Percentiles rank a stretch among this genome's conserved stretches.
Conservation (phyloP, 2,113 vertebrate species). For the Actinemys pallida region DNA sequence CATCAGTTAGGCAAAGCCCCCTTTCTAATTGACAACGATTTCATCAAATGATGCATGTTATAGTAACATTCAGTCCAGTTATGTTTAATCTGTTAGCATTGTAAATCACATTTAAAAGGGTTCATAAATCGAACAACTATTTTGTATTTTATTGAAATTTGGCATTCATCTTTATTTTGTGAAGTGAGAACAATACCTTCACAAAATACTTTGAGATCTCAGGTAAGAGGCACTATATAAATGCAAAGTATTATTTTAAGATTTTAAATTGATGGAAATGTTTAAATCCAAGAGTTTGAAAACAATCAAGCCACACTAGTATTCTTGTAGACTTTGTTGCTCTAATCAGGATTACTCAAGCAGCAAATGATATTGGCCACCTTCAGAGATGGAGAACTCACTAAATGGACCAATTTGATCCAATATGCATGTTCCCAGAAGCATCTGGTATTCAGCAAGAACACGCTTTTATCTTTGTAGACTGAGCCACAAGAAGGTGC, state of each 20-base stretch:
- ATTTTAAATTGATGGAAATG: neutral
- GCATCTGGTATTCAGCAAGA: neutral
- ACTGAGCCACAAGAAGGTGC: neutral
- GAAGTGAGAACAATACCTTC: neutral
- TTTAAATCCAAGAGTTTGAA: neutral
- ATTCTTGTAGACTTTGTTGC: neutral
- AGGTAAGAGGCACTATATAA: neutral
- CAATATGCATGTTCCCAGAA: neutral
- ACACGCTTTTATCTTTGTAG: neutral
- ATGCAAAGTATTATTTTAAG: neutral
- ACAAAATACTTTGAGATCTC: neutral
- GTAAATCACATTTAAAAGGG: neutral
- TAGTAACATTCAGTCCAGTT: neutral
- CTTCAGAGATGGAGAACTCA: neutral
- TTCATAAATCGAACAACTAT: neutral
- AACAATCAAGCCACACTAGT: rapidly evolving
- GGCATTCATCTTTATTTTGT: neutral
- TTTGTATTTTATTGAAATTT: neutral
- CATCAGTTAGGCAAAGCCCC: neutral
- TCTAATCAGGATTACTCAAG: neutral
- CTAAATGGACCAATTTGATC: neutral
- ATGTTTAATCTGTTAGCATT: neutral
- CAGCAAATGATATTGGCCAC: neutral
- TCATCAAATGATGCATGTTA: neutral
- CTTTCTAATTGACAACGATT: neutral